Conservation (phyloP, 2,888 invertebrate species). For the Perdita meconis region DNA sequence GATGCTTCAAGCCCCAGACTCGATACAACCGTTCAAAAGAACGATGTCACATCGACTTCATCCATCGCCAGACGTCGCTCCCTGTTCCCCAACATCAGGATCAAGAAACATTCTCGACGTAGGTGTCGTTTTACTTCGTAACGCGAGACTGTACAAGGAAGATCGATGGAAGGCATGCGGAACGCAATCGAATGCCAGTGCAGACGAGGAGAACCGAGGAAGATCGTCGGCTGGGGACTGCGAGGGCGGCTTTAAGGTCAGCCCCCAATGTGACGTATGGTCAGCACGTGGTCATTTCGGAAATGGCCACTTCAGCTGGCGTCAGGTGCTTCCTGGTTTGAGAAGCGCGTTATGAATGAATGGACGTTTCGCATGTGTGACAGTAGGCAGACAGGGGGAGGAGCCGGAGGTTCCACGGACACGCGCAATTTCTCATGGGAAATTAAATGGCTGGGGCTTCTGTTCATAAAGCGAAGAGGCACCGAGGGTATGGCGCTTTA, state of each 20-base stretch:
- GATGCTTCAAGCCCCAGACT: neutral
- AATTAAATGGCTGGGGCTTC: conserved; percentile 75
- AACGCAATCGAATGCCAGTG: conserved; percentile 47
- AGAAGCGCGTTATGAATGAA: conserved; percentile 75
- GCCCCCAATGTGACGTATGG: conserved; percentile 69
- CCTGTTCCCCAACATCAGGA: conserved; percentile 6
- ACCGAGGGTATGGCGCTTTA: conserved; percentile 49
- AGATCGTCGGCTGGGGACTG: conserved; percentile 39
- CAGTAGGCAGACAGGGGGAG: conserved; percentile 47
- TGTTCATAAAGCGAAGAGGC: conserved; percentile 64
- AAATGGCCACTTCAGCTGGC: conserved; percentile 73
- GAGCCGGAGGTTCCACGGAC: conserved; percentile 49
- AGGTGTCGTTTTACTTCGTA: conserved; percentile 50
- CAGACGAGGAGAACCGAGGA: conserved; percentile 1
- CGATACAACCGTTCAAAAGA: neutral
- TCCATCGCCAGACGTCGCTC: conserved; percentile 29
- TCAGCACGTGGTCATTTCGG: conserved; percentile 77
- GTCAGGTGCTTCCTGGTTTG: conserved; percentile 70
- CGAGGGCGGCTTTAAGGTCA: conserved; percentile 61
- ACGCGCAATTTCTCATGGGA: conserved; percentile 80
- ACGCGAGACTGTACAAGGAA: conserved; percentile 47
- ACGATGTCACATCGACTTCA: conserved; percentile 8
- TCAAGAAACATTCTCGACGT: conserved; percentile 26
- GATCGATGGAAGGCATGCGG: conserved; percentile 64
- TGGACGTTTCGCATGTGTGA: conserved; percentile 65